Base-by-base conservation (phyloP, 2,113 vertebrate genomes). In the Lepus europaeus region DNA sequence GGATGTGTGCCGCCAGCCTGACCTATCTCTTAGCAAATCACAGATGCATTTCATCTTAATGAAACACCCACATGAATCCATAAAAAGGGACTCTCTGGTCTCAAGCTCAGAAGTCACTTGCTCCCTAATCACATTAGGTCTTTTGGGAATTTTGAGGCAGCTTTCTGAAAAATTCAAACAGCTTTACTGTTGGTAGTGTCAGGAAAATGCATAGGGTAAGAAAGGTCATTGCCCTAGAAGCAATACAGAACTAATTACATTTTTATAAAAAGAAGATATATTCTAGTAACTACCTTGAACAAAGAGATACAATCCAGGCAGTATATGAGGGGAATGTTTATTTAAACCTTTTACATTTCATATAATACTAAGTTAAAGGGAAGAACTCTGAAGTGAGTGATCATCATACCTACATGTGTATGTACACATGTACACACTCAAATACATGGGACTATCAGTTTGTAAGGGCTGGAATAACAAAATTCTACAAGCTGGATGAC, bases 81-180 rank as follows among this genome's bases (percentile, higher is more conserved):
- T 68, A 70, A 23, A 59, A 87, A 95, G 39, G 39, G 77, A 63
- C 80, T 84, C 79, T 94, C 56, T 69, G 31, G 25, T 87, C 80
- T 95, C 73, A 39, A 72, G 11, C 33, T 61, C 69, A 85, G 84
- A 74, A 87, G 39, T 81, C 56, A 87, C 36, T 91, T 23, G 64
- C 29, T 90, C 12, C 61, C 36, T 93, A 61, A 86, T 96, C 87
- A 88, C 49, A 20, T 79, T 85, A 80, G 72, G 39, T 86, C 63
- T 95, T 90, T 64, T 85, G 86, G 45, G 45, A 95, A 95, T 91
- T 94, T 59, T 69, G 49, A 76, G 27, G 53, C 59, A 79, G 36
- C 19, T 92, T 96, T 49, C 89, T 91, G 33, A 33, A 91, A 68
- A 87, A 64, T 89, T 19, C 31, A 68, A 93, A 66, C 51, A 64